Percentiles rank a stretch among this genome's conserved stretches.
These are phyloP conservation scores for Metalampra italica DNA, from an alignment of 2,888 invertebrate genomes.

Conservation along the genomic window DNA sequence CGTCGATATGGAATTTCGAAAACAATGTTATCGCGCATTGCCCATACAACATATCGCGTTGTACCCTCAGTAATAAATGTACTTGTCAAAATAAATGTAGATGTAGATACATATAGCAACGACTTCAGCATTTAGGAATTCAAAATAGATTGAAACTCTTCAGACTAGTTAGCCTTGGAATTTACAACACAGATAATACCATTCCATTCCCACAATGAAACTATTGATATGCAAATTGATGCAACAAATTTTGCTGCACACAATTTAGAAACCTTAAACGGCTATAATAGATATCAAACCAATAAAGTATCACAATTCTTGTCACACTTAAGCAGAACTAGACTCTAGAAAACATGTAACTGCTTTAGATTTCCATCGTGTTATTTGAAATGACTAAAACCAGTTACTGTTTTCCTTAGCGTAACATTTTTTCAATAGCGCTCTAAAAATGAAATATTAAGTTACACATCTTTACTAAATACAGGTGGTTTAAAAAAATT, in stretches of 20 bases:
- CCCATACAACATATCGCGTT: constrained; percentile 11
- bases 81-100: not conserved
- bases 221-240: constrained; percentile 56
- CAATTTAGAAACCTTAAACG: constrained; percentile 36
- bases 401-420: constrained; percentile 2
- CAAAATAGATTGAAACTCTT: not conserved
- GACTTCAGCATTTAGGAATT: too few relatives aligned
- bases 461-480: too few relatives aligned
- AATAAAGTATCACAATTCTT: constrained; percentile 1
- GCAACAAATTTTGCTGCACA: constrained; percentile 49
- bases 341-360: not conserved
- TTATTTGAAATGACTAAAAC: constrained; percentile 1
- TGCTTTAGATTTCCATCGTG: constrained; percentile 1
- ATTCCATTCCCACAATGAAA: constrained; percentile 55
- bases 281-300: not conserved
- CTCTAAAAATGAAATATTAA: too few relatives aligned
- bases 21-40: constrained; percentile 38
- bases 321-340: not conserved
- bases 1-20: constrained; percentile 15
- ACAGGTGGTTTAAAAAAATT: too few relatives aligned
- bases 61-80: not conserved
- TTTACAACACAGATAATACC: constrained; percentile 42
- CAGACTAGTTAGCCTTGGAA: constrained; percentile 50
- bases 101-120: not conserved
- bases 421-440: too few relatives aligned